Evolutionary conservation across 2,888 invertebrate genomes (phyloP), one percentile per base, ranked within the genome.

Genomic region (Stenodera caucasica): DNA sequence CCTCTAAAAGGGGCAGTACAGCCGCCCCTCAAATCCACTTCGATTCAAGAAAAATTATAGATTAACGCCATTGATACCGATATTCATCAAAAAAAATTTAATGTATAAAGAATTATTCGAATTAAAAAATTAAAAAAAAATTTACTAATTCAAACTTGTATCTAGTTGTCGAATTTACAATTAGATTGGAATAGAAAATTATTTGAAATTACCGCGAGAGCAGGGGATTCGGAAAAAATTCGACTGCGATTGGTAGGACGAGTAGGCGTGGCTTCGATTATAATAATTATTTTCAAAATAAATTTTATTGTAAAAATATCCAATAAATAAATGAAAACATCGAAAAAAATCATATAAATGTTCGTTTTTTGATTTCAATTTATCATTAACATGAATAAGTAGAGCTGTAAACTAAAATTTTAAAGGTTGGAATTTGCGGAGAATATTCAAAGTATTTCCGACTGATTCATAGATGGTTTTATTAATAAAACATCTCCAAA

Each of bases 1-100:
- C 60, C 60, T 57, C 26, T 18, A 18, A 21, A 33, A 35, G 51
- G 50, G 53, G 50, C 29, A 55, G 55, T 37, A 50, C 55, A 50
- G 29, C 26, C 9, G 11, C 53, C 45, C 57, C 12, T 33, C 37
- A 15, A 33, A 12, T 50, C 9, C 9, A 40, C 35, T 33, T 37
- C 21, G n/a, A 29, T 33, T 12, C 12, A 2, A 0, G 53, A 15
- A 32, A 18, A 40, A 40, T 18, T 40, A 40, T 30, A 6, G 29
- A 51, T 29, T 30, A 29, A 29, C 21, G 30, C 18, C 30, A 5
- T 14, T 18, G 51, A 9, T 51, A 30, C 11, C n/a, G n/a, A n/a
- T n/a, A n/a, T n/a, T n/a, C n/a, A n/a, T n/a, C n/a, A n/a, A n/a
- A n/a, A n/a, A n/a, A n/a, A n/a, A n/a, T n/a, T n/a, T n/a, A n/a